These are phyloP conservation scores for Enteromius unitaeniatus DNA, from an alignment of 2,797 vertebrate species.

Conservation along the genomic window DNA sequence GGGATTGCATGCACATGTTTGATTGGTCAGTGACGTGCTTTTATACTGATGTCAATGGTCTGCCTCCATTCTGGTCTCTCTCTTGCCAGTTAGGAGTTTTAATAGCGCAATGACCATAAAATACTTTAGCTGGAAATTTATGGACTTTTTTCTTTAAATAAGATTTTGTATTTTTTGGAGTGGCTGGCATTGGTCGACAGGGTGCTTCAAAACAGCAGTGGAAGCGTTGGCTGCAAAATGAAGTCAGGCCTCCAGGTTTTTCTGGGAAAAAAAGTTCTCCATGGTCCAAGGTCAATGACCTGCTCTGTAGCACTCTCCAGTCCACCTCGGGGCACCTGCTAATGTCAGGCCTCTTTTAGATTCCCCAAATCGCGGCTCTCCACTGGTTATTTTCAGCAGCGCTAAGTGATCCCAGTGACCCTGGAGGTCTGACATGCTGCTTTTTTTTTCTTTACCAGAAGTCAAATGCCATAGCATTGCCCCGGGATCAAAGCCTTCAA, in stretches of 20 bases:
- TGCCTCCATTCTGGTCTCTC: not conserved
- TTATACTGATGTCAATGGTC: not conserved
- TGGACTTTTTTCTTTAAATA: not conserved
- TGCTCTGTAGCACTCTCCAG: slow-evolving; percentile 80
- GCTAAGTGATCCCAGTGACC: slow-evolving; percentile 83
- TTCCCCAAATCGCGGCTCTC: slow-evolving; percentile 75
- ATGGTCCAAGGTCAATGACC: slow-evolving; percentile 82
- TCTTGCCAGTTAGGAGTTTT: not conserved
- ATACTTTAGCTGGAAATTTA: not conserved
- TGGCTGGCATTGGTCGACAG: not conserved
- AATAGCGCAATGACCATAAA: not conserved
- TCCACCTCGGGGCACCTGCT: slow-evolving; percentile 83
- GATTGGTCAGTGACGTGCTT: not conserved
- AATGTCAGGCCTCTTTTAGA: slow-evolving; percentile 76
- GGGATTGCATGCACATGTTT: not conserved
- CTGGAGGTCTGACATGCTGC: slow-evolving; percentile 77
- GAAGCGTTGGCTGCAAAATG: slow-evolving; percentile 66
- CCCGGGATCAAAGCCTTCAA: slow-evolving; percentile 83
- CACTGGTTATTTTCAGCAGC: slow-evolving; percentile 84
- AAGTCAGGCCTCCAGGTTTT: slow-evolving; percentile 77
- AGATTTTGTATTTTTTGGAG: slow-evolving; percentile 1
- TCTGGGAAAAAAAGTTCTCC: slow-evolving; percentile 74
- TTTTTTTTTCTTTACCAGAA: slow-evolving; percentile 76
- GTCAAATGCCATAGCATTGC: slow-evolving; percentile 84
- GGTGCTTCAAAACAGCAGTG: slow-evolving; percentile 5